Evolutionary conservation across 2,888 invertebrate genomes (phyloP).

Genomic region (Pollenia angustigena): DNA sequence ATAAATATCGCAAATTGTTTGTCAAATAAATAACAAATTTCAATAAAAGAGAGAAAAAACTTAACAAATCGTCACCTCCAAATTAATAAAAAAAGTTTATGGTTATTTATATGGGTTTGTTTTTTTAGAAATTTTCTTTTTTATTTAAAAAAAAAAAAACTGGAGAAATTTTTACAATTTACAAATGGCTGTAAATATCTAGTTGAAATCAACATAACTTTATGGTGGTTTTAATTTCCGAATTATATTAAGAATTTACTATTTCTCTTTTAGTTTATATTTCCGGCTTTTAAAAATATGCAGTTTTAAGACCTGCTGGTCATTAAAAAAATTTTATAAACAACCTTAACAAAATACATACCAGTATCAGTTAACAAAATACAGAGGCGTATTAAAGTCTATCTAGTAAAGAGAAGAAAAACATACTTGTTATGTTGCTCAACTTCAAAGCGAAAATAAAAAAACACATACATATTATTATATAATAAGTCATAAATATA

Average conservation of each 20-base stretch:
- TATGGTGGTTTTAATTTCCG: no score
- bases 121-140: constrained; percentile 8
- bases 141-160: no score
- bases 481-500: not conserved
- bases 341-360: constrained; percentile 12
- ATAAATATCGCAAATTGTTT: constrained; percentile 13
- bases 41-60: constrained; percentile 4
- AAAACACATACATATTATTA: not conserved
- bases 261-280: not conserved
- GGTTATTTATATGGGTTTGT: not conserved
- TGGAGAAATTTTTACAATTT: no score
- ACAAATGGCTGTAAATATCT: no score
- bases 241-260: not conserved
- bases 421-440: not conserved
- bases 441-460: not conserved
- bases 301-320: constrained; percentile 49
- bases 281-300: constrained; percentile 48
- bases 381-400: constrained; percentile 54
- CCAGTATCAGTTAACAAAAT: constrained; percentile 25
- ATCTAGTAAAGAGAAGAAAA: constrained; percentile 2
- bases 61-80: not conserved
- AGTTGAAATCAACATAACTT: not conserved
- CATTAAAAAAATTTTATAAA: constrained; percentile 34
- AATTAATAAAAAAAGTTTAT: not conserved
- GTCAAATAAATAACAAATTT: constrained; percentile 34